phyloP scores from a whole-genome alignment of 2,888 invertebrate genomes.

The Entomobrya proxima region DNA sequence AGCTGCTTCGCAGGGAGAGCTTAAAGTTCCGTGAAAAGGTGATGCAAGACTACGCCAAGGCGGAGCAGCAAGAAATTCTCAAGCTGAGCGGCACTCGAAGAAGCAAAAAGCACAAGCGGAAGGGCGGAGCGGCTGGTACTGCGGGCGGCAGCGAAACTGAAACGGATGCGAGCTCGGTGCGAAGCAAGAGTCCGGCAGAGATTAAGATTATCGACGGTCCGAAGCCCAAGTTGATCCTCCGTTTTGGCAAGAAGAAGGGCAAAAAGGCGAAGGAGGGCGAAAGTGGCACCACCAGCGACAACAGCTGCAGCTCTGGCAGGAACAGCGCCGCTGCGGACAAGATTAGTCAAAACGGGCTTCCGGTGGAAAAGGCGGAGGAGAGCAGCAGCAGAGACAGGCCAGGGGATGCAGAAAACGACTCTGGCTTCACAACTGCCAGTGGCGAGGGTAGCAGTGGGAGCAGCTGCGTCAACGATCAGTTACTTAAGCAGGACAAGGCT shows the following conservation, averaged over 20 bases:
- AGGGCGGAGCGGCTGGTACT: constrained; percentile 80
- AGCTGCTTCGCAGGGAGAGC: constrained; percentile 88
- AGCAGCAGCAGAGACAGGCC: constrained; percentile 25
- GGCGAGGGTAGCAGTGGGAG: constrained; percentile 73
- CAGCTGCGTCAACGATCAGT: background rate
- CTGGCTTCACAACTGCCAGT: constrained; percentile 74
- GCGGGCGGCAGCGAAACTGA: constrained; percentile 80
- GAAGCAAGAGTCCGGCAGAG: constrained; percentile 69
- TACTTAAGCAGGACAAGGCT: background rate
- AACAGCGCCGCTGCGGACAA: constrained; percentile 12
- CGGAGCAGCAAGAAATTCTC: constrained; percentile 80
- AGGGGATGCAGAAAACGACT: constrained; percentile 71
- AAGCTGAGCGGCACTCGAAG: constrained; percentile 69
- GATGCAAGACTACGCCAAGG: constrained; percentile 89
- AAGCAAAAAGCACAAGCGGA: constrained; percentile 76
- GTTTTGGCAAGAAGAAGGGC: constrained; percentile 79
- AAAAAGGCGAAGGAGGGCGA: constrained; percentile 6
- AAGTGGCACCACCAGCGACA: constrained; percentile 9
- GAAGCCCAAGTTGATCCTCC: constrained; percentile 86
- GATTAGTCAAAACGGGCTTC: constrained; percentile 24
- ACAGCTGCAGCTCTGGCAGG: constrained; percentile 25
- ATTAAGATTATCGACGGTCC: constrained; percentile 73
- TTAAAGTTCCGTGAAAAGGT: constrained; percentile 91
- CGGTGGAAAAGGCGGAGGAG: constrained; percentile 1
- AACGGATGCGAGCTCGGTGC: constrained; percentile 61